A percentile compares a stretch with the other conserved stretches of the same genome.
These are phyloP conservation scores for Sisor rabdophorus DNA, from an alignment of 2,113 vertebrate species.

Conservation along the genomic window DNA sequence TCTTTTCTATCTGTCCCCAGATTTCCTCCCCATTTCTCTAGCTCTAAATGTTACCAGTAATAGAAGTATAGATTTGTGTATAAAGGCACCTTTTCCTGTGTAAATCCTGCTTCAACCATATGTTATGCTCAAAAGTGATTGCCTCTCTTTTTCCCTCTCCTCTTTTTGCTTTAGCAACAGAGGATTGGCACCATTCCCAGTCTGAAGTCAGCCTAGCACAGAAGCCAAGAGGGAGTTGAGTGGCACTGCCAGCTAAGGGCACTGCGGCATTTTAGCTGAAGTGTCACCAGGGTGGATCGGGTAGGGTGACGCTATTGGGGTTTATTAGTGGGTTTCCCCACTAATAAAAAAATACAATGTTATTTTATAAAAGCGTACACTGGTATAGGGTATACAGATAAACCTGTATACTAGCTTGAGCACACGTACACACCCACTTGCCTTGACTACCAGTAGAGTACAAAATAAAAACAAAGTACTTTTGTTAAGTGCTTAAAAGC, in stretches of 20 bases:
- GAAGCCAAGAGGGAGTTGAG: conserved; percentile 45
- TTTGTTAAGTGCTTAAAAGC: conserved; percentile 32
- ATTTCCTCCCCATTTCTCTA: not conserved
- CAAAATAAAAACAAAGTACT: conserved; percentile 36
- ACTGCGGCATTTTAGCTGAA: conserved; percentile 53
- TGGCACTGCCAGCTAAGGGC: conserved; percentile 53
- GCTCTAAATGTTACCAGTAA: conserved; percentile 6
- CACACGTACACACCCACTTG: conserved; percentile 7
- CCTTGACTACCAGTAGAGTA: conserved; percentile 2
- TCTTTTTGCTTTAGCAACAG: conserved; percentile 9
- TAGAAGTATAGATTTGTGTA: not conserved
- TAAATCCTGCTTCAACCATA: conserved; percentile 9
- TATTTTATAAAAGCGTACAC: conserved; percentile 17
- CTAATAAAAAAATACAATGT: conserved; percentile 33
- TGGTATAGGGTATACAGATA: not conserved
- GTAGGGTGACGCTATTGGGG: conserved; percentile 21
- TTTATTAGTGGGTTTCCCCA: conserved; percentile 26
- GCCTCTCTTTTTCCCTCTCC: conserved; percentile 21
- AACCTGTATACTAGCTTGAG: not conserved
- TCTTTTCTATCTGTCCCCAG: conserved; percentile 38
- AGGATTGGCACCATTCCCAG: conserved; percentile 42
- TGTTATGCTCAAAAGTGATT: conserved; percentile 10
- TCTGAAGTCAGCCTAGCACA: conserved; percentile 48
- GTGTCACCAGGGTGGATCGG: conserved; percentile 26
- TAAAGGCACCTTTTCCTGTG: not conserved